Conservation (phyloP, 2,797 vertebrate genomes). For the Cossypha niveicapilla region DNA sequence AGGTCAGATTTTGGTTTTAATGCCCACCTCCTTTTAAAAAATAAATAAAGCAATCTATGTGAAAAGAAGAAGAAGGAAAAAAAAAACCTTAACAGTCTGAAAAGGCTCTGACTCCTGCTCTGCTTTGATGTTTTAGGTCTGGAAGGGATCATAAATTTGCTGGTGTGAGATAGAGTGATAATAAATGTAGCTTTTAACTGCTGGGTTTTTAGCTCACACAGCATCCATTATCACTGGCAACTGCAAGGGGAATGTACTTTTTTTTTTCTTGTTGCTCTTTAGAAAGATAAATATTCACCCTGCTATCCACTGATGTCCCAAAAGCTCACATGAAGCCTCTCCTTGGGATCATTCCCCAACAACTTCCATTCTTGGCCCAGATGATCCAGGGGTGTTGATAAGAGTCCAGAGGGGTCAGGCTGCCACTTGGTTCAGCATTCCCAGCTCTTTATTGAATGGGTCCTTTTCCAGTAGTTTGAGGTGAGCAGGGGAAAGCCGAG, state of each 20-base stretch:
- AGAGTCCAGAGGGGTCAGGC: background rate
- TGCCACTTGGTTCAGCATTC: background rate
- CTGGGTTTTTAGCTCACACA: slow-evolving; percentile 58
- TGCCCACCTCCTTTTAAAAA: slow-evolving; percentile 48
- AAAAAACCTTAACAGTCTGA: background rate
- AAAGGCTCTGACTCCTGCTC: slow-evolving; percentile 52
- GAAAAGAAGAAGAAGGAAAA: background rate
- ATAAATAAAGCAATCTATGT: slow-evolving; percentile 55
- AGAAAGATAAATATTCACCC: slow-evolving; percentile 78
- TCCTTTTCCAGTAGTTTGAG: background rate
- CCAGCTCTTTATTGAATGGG: background rate
- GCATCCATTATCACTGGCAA: slow-evolving; percentile 76
- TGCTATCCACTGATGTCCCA: slow-evolving; percentile 54
- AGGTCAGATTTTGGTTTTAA: slow-evolving; percentile 54
- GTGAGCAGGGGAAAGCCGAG: background rate
- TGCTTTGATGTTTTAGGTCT: slow-evolving; percentile 69
- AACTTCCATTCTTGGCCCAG: background rate
- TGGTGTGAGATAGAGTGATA: slow-evolving; percentile 62
- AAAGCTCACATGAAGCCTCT: slow-evolving; percentile 31
- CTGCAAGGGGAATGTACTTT: slow-evolving; percentile 25
- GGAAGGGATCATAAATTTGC: slow-evolving; percentile 69
- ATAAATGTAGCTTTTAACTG: slow-evolving; percentile 62
- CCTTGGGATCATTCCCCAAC: background rate
- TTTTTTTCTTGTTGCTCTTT: slow-evolving; percentile 19
- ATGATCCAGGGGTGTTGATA: background rate